Conservation (phyloP, 2,888 invertebrate species). For the Mamestra brassicae region DNA sequence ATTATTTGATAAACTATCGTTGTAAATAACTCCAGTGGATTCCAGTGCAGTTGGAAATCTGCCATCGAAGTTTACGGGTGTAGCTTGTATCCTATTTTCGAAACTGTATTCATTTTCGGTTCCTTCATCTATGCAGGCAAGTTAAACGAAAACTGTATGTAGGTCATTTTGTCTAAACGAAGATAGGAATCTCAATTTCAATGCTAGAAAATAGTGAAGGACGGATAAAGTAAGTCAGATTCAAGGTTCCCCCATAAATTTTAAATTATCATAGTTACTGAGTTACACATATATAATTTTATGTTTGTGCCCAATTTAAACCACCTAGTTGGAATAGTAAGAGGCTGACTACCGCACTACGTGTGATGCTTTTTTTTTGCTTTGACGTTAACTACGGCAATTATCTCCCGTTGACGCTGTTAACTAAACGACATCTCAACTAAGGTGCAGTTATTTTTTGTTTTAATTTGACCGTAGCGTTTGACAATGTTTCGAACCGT, state of each 20-base stretch:
- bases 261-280: neutral
- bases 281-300: neutral
- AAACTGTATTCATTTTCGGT: conserved; percentile 38
- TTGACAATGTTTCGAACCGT: neutral
- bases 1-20: conserved; percentile 59
- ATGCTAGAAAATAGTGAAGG: neutral
- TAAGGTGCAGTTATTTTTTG: conserved; percentile 2
- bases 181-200: neutral
- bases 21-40: conserved; percentile 47
- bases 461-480: conserved; percentile 15
- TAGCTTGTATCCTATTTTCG: conserved; percentile 53
- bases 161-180: conserved; percentile 39
- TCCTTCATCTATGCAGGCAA: conserved; percentile 5
- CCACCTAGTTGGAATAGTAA: conserved; percentile 16
- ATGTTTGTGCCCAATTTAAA: neutral
- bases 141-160: conserved; percentile 41
- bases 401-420: conserved; percentile 2
- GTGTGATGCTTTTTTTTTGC: conserved; percentile 12
- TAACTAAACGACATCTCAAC: conserved; percentile 1
- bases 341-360: conserved; percentile 15
- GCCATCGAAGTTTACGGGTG: conserved; percentile 50
- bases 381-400: neutral
- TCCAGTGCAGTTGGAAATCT: conserved; percentile 60
- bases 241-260: neutral
- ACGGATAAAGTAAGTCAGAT: neutral